Percentiles rank a stretch among this genome's conserved stretches.
These are phyloP conservation scores for Polymixis flavicincta DNA, from an alignment of 2,888 invertebrate genomes.

Conservation along the genomic window DNA sequence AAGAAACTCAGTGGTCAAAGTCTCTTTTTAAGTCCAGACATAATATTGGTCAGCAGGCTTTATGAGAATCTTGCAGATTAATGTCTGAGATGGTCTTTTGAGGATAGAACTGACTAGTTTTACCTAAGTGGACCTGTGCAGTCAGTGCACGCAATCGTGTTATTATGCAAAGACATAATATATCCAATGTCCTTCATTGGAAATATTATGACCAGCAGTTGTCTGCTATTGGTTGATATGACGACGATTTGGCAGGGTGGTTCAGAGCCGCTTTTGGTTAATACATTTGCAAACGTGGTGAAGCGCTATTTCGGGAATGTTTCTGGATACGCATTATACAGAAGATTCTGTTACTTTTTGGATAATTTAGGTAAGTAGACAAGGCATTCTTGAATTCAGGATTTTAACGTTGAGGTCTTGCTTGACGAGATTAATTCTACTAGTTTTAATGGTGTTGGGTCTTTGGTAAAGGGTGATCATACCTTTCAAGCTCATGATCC, in stretches of 20 bases:
- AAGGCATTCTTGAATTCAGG: background rate
- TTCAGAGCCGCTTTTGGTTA: slow-evolving; percentile 7
- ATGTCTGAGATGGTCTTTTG: background rate
- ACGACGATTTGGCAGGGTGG: background rate
- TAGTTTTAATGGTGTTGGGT: slow-evolving; percentile 28
- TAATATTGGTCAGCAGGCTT: background rate
- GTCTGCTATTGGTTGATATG: background rate
- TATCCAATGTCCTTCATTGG: background rate
- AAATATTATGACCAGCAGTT: background rate
- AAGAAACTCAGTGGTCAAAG: background rate
- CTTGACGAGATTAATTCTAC: background rate
- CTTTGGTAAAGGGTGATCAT: slow-evolving; percentile 9
- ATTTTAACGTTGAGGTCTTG: background rate
- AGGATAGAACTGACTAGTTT: background rate
- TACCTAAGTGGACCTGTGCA: background rate
- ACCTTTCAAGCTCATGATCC: background rate
- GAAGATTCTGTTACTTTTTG: background rate
- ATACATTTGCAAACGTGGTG: background rate
- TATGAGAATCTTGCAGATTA: background rate
- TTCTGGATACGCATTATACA: slow-evolving; percentile 1
- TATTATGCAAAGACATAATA: no score
- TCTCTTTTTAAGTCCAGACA: background rate
- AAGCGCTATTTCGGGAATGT: slow-evolving; percentile 15
- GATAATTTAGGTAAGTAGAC: background rate
- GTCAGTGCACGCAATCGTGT: background rate